Evolutionary conservation across 2,113 vertebrate species (phyloP), one percentile per base, ranked within the genome.

Genomic region (Nothobranchius furzeri): DNA sequence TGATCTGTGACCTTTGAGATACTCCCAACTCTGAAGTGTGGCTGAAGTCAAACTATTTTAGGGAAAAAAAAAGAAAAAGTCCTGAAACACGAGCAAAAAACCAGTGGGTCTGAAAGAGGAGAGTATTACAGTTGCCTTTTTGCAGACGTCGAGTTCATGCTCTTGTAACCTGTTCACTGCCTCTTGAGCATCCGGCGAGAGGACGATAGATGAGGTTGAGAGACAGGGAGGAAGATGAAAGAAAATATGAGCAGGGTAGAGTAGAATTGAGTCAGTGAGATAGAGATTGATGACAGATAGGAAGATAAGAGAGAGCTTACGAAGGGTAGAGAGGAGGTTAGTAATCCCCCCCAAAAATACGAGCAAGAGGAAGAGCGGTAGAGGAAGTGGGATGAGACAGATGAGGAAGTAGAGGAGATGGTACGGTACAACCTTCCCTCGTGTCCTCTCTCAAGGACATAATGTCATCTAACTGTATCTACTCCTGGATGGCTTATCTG

Each of bases 231-330:
- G 65, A 68, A 87, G 85, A 89, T 84, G 80, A 86, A 85, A 88
- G 85, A 86, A 88, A 87, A 86, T 85, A 87, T 83, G 83, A 90
- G 78, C 75, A 57, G 79, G 77, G 70, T 83, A 64, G 81, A 84
- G 71, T 73, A 90, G 83, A 82, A 87, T 81, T 77, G 79, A 88
- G 86, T 86, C 81, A 45, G 77, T 86, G 79, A 81, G 85, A 87
- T 84, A 74, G 76, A 88, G 88, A 90, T 90, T 82, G 87, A 89
- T 89, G 83, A 89, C 84, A 80, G 86, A 87, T 83, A 84, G 82
- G 78, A 86, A 82, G 82, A 89, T 85, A 78, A 84, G 82, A 85
- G 84, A 86, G 78, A 76, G 78, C 79, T 88, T 79, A 78, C 37
- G 70, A 68, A 45, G 52, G 52, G 53, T 46, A 60, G 65, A 47